Conservation (phyloP, 2,797 vertebrate species). For the Mico argentatus region DNA sequence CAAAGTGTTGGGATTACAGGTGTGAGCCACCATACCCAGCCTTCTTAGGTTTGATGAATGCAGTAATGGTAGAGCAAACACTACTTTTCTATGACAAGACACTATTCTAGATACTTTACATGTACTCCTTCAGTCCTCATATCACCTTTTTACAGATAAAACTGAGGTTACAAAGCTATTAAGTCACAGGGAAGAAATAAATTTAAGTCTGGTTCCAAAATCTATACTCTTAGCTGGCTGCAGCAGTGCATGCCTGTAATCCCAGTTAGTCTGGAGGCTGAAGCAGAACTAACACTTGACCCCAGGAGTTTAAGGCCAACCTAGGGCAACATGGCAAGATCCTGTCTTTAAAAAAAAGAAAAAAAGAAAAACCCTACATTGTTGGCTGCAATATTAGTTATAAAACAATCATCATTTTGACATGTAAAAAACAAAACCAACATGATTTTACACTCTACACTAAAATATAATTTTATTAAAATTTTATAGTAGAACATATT, state of each 20-base stretch:
- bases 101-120: slow-evolving; percentile 3
- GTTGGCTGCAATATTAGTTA: neutral
- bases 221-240: neutral
- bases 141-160: slow-evolving; percentile 27
- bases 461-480: slow-evolving; percentile 19
- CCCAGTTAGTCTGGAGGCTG: neutral
- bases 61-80: neutral
- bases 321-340: neutral
- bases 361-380: neutral
- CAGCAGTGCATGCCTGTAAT: neutral
- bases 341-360: neutral
- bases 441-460: neutral
- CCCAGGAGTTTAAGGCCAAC: neutral
- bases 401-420: neutral
- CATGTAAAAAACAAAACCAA: neutral
- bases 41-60: neutral
- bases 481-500: neutral
- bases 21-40: neutral
- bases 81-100: neutral
- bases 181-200: neutral
- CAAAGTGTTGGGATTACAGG: neutral
- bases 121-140: neutral
- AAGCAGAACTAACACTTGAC: neutral
- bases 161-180: slow-evolving; percentile 45
- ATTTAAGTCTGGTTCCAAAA: slow-evolving; percentile 34